Percentiles rank a stretch among this genome's conserved stretches.
These are phyloP conservation scores for Daphoenositta chrysoptera DNA, from an alignment of 2,113 vertebrate species.

Conservation along the genomic window DNA sequence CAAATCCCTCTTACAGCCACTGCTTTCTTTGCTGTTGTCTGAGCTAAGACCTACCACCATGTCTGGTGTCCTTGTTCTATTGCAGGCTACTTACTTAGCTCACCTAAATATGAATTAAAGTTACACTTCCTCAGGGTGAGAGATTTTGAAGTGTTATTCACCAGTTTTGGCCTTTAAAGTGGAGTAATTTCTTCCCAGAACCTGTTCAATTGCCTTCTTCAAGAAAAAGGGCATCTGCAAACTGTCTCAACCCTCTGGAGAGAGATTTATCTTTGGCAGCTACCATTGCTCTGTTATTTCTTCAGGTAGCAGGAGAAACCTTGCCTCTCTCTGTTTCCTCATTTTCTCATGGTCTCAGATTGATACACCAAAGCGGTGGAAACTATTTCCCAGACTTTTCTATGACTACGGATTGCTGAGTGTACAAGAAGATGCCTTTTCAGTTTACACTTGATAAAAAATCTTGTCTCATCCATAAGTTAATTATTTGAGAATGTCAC, in stretches of 20 bases:
- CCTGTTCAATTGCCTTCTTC: background rate
- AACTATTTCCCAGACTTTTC: background rate
- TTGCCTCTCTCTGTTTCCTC: background rate
- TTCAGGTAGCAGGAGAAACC: background rate
- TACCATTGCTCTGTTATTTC: background rate
- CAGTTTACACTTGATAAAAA: slow-evolving; percentile 28
- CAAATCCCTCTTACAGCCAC: background rate
- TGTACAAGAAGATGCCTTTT: background rate
- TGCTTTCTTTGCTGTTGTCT: background rate
- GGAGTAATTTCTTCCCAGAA: background rate
- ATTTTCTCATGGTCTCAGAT: background rate
- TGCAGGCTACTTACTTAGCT: background rate
- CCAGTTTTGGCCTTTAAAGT: background rate
- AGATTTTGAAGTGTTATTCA: background rate
- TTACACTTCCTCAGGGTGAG: background rate
- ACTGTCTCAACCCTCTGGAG: background rate
- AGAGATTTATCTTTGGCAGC: background rate
- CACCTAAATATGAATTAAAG: background rate
- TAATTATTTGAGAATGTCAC: slow-evolving; percentile 57
- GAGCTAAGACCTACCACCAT: background rate
- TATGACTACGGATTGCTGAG: background rate
- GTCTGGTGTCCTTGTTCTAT: background rate
- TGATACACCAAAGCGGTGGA: background rate
- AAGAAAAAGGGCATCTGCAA: background rate
- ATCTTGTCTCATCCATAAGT: background rate